These are phyloP conservation scores for Calyptomena viridis DNA, from an alignment of 2,113 vertebrate species.

Conservation along the genomic window DNA sequence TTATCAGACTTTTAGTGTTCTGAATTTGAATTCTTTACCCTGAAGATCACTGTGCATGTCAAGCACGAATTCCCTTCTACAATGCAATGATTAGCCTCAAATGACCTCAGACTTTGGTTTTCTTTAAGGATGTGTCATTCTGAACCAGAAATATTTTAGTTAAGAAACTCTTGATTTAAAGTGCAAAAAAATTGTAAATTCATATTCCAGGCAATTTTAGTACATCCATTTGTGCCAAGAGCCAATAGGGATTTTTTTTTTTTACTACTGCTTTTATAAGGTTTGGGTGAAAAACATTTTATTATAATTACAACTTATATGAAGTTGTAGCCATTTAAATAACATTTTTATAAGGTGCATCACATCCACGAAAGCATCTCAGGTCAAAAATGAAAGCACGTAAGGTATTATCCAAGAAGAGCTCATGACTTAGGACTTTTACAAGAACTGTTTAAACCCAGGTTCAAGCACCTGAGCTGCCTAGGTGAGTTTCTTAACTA, in stretches of 20 bases:
- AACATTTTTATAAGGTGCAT: slow-evolving; percentile 31
- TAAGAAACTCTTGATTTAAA: not conserved
- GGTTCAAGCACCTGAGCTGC: not conserved
- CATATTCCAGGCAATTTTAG: not conserved
- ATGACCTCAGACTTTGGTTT: not conserved
- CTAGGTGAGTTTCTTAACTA: slow-evolving; percentile 2
- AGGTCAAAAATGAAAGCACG: not conserved
- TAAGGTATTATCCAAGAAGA: not conserved
- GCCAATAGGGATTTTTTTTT: not conserved
- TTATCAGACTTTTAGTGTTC: not conserved
- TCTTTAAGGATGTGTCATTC: not conserved
- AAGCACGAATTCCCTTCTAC: not conserved
- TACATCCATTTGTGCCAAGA: not conserved
- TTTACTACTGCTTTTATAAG: not conserved
- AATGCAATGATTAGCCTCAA: not conserved
- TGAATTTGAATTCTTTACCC: not conserved
- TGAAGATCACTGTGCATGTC: not conserved
- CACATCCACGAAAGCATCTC: not conserved
- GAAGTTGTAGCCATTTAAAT: not conserved
- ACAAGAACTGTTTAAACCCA: not conserved
- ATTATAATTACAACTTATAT: slow-evolving; percentile 16
- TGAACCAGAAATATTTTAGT: not conserved
- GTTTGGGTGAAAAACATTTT: slow-evolving; percentile 30
- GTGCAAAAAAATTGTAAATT: not conserved
- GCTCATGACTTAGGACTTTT: slow-evolving; percentile 3